These are phyloP conservation scores for Gymnogyps californianus DNA, from an alignment of 2,113 vertebrate genomes.

Conservation along the genomic window DNA sequence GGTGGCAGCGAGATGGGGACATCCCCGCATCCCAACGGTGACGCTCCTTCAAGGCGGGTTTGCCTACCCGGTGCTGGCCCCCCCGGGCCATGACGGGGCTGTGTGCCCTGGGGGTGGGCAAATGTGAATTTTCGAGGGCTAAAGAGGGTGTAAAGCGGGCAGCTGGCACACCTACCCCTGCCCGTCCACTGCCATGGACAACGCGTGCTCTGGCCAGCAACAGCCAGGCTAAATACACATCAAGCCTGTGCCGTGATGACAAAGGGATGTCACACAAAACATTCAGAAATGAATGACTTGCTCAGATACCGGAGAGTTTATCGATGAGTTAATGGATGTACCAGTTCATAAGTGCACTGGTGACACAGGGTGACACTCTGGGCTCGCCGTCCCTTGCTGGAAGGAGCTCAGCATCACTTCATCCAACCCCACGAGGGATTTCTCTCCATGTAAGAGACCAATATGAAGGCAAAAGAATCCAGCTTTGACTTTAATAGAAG, in stretches of 20 bases:
- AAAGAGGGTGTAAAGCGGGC: not conserved
- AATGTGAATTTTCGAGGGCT: not conserved
- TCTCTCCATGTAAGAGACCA: not conserved
- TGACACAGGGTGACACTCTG: not conserved
- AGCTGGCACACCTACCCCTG: not conserved
- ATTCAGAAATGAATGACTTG: not conserved
- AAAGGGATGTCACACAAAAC: not conserved
- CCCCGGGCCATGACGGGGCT: not conserved
- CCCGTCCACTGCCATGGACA: not conserved
- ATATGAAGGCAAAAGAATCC: not conserved
- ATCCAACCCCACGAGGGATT: not conserved
- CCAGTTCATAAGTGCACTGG: not conserved
- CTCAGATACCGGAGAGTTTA: not conserved
- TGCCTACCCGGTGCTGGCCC: too few species aligned
- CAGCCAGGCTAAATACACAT: not conserved
- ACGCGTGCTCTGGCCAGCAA: accelerated
- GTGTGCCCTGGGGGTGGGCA: not conserved
- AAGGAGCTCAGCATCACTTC: not conserved
- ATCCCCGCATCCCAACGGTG: not conserved
- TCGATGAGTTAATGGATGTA: not conserved
- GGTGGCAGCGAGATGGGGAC: not conserved
- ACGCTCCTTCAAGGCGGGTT: not conserved
- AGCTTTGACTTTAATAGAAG: not conserved
- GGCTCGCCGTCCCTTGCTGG: accelerated
- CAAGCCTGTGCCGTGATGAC: not conserved